Evolutionary conservation across 2,113 vertebrate species (phyloP), one percentile per base, ranked within the genome.

Genomic region (Barnardius zonarius): DNA sequence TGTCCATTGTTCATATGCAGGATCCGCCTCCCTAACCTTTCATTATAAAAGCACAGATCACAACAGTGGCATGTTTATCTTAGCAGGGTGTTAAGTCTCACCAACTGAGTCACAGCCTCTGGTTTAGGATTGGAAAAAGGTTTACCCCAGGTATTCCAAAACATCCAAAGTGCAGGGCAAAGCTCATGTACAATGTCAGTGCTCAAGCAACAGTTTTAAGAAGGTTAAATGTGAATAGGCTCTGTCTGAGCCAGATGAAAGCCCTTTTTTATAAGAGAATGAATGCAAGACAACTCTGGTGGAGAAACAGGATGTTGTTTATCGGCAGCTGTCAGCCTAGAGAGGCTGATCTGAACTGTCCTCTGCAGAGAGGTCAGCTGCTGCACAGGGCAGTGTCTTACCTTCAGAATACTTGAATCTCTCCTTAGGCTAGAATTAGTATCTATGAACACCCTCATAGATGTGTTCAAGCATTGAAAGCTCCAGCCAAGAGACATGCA

Each of bases 31-130:
- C 48, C 46, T 62, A 49, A 22, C 64, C 92, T 90, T 52, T 93
- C 73, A 83, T 91, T 94, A 91, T 28, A 88, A 79, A 83, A 92
- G n/a, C 85, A 83, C 7, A 28, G 48, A 74, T 86, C 85, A 83
- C 83, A 93, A 73, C 81, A 83, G 81, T 48, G 57, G 57, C 67
- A 27, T 93, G 48, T 93, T 97, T 95, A 80, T 95, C 30, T 92
- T 90, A 91, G 72, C 37, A 73, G 80, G 88, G 90, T 94, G 86
- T 74, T 92, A 82, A 90, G 4, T 69, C 18, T 74, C 73, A 84
- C 79, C 81, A 93, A 61, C n/a, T 73, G 70, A 88, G 73, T 95
- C 89, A 92, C 52, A 57, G 72, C 13, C 1, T 0, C 52, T 86
- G 14, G 10, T 81, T 79, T 46, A 74, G 57, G 54, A 25, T 67